phyloP scores from a whole-genome alignment of 2,113 vertebrate genomes.

The Zingel zingel region DNA sequence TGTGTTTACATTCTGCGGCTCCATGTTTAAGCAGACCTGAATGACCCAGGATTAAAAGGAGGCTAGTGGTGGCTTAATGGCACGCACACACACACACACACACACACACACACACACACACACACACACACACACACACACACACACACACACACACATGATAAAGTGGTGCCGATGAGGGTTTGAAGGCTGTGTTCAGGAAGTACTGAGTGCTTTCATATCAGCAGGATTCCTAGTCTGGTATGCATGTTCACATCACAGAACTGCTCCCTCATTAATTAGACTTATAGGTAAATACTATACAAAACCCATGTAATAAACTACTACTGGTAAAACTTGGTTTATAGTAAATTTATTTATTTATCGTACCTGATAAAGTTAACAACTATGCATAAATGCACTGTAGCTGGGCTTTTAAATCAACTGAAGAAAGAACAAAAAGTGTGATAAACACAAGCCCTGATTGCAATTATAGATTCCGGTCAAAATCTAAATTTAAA shows the following conservation, averaged over 20 bases:
- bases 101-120: conserved; percentile 42
- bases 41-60: conserved; percentile 75
- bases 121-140: conserved; percentile 46
- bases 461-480: background rate
- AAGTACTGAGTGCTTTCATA: conserved; percentile 53
- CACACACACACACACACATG: conserved; percentile 32
- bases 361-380: background rate
- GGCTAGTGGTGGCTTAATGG: conserved; percentile 57
- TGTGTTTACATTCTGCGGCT: conserved; percentile 78
- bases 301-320: background rate
- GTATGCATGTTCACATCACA: conserved; percentile 44
- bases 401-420: background rate
- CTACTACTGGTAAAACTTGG: background rate
- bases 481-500: background rate
- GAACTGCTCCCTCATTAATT: conserved; percentile 10
- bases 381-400: background rate
- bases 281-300: conserved; percentile 16
- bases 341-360: background rate
- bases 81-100: conserved; percentile 46
- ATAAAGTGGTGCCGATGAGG: conserved; percentile 42
- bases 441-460: background rate
- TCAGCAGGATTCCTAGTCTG: conserved; percentile 44
- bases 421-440: background rate
- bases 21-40: conserved; percentile 73
- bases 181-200: conserved; percentile 34